phyloP scores from a whole-genome alignment of 2,888 invertebrate species.

The Cremastinae sp. region DNA sequence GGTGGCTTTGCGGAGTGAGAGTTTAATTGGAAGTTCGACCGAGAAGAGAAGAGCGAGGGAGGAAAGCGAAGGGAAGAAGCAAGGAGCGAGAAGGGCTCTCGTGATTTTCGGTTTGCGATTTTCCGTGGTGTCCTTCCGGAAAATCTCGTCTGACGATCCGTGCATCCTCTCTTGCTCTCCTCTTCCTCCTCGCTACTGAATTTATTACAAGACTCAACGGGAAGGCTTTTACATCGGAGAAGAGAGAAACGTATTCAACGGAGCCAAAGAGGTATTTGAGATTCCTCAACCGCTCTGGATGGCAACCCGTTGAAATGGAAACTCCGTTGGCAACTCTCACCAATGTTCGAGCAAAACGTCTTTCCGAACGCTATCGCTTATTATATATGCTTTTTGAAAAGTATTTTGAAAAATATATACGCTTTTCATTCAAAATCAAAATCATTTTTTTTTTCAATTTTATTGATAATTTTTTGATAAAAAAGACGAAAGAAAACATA shows the following conservation, averaged over 20 bases:
- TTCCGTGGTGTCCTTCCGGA: constrained; percentile 22
- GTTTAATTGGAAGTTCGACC: constrained; percentile 51
- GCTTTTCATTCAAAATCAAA: not conserved
- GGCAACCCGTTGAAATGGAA: constrained; percentile 42
- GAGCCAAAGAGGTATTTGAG: constrained; percentile 49
- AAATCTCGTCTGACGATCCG: constrained; percentile 13
- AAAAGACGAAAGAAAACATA: too few relatives aligned
- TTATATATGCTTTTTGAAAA: too few relatives aligned
- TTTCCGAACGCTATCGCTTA: too few relatives aligned
- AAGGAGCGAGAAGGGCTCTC: constrained; percentile 14
- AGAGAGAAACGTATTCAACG: constrained; percentile 39
- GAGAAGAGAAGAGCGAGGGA: constrained; percentile 32
- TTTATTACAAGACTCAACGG: constrained; percentile 49
- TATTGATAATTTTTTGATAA: too few relatives aligned
- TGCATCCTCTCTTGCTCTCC: constrained; percentile 5
- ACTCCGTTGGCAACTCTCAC: constrained; percentile 24
- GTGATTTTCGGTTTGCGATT: constrained; percentile 11
- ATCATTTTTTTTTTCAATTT: too few relatives aligned
- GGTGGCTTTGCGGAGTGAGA: constrained; percentile 24
- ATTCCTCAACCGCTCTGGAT: constrained; percentile 34
- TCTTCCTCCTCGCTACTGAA: constrained; percentile 8
- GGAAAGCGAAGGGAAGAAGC: constrained; percentile 5
- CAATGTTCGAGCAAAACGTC: constrained; percentile 20
- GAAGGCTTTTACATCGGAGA: constrained; percentile 31
- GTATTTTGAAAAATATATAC: not conserved